Evolutionary conservation across 2,888 invertebrate species (phyloP), one percentile per base, ranked within the genome.

Genomic region (Callosobruchus maculatus): DNA sequence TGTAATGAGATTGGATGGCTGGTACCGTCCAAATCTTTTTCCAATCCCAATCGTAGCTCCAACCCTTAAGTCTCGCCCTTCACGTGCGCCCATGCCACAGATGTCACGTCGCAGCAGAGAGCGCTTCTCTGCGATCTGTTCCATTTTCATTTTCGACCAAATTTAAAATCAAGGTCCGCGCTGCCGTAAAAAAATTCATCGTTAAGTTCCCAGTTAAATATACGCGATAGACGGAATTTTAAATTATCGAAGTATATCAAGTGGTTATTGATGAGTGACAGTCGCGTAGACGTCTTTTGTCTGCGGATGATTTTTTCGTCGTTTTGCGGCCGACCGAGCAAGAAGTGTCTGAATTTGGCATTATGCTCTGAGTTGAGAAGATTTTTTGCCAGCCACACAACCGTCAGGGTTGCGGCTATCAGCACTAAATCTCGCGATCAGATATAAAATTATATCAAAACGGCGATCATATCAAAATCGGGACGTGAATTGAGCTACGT

Each of bases 261-360:
- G 73, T 78, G 74, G 84, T 85, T 85, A 86, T 86, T 86, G 86
- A 86, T 86, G 85, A 81, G 81, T 84, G 86, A 86, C 86, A 86
- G 84, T 81, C 82, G 75, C 81, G 83, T 84, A 84, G 85, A 85
- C 84, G 84, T 84, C 82, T 83, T 80, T 79, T 77, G 79, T 80
- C 83, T 83, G 83, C 82, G 83, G 83, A 79, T 82, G 83, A 82
- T 83, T 84, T 84, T 83, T 83, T 84, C 80, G 84, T 82, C 72
- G 74, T 77, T 81, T 81, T 80, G 78, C 76, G 67, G 74, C 70
- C 66, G 72, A 22, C 75, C 22, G 67, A 20, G 72, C 70, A 80
- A 80, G 80, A 81, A 81, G 76, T 75, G 69, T 78, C 76, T 74
- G 78, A 76, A 77, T 80, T 77, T 74, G 75, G 74, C 71, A 74